These are phyloP conservation scores for Dasyprocta punctata DNA, from an alignment of 2,113 vertebrate species.

Conservation along the genomic window DNA sequence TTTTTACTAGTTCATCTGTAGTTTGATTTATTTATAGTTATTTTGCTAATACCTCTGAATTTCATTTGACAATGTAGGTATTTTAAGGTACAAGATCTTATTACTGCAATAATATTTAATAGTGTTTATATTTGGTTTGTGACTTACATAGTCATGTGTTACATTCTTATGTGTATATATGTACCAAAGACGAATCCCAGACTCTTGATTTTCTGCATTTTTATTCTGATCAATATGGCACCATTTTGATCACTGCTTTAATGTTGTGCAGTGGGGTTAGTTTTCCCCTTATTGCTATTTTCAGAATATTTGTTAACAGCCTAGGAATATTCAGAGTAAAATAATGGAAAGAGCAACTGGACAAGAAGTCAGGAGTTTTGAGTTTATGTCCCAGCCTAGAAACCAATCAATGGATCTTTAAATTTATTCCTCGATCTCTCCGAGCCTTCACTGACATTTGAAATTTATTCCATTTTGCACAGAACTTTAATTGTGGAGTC, in stretches of 20 bases:
- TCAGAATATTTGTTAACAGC: constrained; percentile 23
- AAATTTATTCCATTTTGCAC: not conserved
- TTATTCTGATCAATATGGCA: not conserved
- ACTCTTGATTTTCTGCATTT: not conserved
- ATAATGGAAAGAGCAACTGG: not conserved
- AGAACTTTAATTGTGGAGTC: constrained; percentile 14
- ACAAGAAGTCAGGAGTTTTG: not conserved
- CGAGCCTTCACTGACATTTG: not conserved
- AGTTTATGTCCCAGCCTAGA: not conserved
- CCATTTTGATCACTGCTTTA: not conserved
- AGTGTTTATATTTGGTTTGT: constrained; percentile 18
- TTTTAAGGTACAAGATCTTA: constrained; percentile 19
- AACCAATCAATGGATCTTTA: not conserved
- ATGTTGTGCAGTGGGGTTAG: not conserved
- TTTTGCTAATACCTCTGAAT: constrained; percentile 42
- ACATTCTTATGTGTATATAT: not conserved
- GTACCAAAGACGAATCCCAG: not conserved
- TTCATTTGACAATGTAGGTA: constrained; percentile 29
- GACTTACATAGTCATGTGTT: not conserved
- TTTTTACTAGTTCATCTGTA: not conserved
- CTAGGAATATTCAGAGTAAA: not conserved
- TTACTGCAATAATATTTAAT: constrained; percentile 8
- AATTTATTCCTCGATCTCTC: not conserved
- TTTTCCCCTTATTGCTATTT: not conserved
- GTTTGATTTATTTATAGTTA: constrained; percentile 16